phyloP scores from a whole-genome alignment of 2,888 invertebrate genomes.

The Andrena flavipes region DNA sequence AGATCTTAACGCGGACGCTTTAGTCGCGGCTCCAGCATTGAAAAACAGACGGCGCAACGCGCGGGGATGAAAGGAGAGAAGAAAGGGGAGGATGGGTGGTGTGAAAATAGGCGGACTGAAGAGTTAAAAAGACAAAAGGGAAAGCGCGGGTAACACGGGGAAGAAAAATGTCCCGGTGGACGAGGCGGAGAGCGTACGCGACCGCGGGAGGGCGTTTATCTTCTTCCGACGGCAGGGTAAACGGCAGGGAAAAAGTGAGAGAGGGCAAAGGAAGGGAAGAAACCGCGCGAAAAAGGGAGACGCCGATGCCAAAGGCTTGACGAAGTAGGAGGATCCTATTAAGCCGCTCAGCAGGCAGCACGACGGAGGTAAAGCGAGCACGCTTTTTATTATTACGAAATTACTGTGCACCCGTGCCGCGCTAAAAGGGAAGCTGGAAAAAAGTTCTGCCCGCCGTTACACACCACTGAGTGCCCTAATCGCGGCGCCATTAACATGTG shows the following conservation, averaged over 20 bases:
- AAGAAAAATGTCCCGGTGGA: slow-evolving; percentile 55
- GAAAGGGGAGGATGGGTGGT: not conserved
- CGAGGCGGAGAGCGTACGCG: slow-evolving; percentile 38
- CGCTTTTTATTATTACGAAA: slow-evolving; percentile 79
- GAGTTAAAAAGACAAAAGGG: slow-evolving; percentile 62
- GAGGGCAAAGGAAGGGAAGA: slow-evolving; percentile 60
- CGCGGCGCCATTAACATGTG: slow-evolving; percentile 65
- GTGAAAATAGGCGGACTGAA: slow-evolving; percentile 55
- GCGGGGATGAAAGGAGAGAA: not conserved
- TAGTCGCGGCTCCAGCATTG: not conserved
- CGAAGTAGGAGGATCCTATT: slow-evolving; percentile 77
- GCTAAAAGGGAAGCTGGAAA: slow-evolving; percentile 66
- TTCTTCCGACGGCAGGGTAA: slow-evolving; percentile 60
- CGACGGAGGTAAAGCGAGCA: slow-evolving; percentile 74
- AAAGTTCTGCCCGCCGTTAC: slow-evolving; percentile 62
- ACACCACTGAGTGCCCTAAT: slow-evolving; percentile 71
- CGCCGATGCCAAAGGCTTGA: slow-evolving; percentile 65
- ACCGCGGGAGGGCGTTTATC: slow-evolving; percentile 59
- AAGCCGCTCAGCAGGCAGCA: slow-evolving; percentile 78
- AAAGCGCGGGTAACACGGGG: slow-evolving; percentile 50
- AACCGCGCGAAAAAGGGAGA: slow-evolving; percentile 63
- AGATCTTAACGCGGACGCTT: slow-evolving; percentile 15
- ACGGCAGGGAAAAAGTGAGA: slow-evolving; percentile 63
- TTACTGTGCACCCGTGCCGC: slow-evolving; percentile 72
- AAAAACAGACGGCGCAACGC: slow-evolving; percentile 22